These are phyloP conservation scores for Phalloptychus januarius DNA, from an alignment of 2,797 vertebrate genomes.

Conservation along the genomic window DNA sequence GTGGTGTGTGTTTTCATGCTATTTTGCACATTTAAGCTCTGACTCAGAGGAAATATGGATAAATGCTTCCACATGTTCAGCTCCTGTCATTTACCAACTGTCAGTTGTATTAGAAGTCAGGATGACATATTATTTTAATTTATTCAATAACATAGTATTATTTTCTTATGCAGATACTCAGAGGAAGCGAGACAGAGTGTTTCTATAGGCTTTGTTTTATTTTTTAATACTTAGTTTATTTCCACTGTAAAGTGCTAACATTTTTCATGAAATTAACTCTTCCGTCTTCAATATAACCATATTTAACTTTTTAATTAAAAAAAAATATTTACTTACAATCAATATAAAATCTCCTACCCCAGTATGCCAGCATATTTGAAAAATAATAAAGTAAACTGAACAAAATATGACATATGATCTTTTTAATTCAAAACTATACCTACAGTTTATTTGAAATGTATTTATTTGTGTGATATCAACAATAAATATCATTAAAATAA, in stretches of 20 bases:
- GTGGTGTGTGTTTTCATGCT: slow-evolving; percentile 22
- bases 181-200: background rate
- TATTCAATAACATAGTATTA: background rate
- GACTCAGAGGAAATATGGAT: slow-evolving; percentile 29
- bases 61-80: slow-evolving; percentile 58
- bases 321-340: background rate
- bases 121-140: slow-evolving; percentile 2
- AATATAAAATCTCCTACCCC: background rate
- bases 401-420: background rate
- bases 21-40: slow-evolving; percentile 23
- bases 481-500: background rate
- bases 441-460: background rate
- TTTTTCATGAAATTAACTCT: background rate
- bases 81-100: slow-evolving; percentile 40
- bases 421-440: background rate
- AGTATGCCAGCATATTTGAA: background rate
- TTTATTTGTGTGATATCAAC: background rate
- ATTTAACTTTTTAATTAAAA: background rate
- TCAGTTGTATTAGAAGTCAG: slow-evolving; percentile 27
- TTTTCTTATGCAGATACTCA: background rate
- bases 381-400: background rate
- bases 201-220: background rate
- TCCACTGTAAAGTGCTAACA: background rate
- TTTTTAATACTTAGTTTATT: background rate
- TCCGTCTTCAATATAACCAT: no score